Conservation (phyloP, 2,797 vertebrate genomes). For the Acanthurus leucopareius region DNA sequence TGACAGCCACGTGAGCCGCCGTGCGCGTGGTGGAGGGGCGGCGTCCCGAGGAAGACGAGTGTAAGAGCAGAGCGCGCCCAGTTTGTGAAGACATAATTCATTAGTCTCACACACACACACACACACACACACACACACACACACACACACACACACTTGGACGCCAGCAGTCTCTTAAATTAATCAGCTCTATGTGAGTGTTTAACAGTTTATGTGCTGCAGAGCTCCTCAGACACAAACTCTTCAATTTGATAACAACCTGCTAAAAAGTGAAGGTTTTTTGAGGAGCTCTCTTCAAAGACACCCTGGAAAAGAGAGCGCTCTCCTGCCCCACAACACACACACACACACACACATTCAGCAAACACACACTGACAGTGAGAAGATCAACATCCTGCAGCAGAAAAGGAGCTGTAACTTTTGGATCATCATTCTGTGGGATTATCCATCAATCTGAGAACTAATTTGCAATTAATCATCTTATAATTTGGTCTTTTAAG, state of each 20-base stretch:
- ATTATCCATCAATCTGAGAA: no score
- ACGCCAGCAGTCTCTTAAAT: constrained; percentile 13
- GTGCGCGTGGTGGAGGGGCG: constrained; percentile 20
- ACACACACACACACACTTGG: neutral
- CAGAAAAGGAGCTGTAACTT: neutral
- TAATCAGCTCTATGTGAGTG: neutral
- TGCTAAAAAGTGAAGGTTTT: no score
- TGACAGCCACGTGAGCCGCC: neutral
- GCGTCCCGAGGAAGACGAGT: constrained; percentile 1
- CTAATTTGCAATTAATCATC: no score
- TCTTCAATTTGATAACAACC: neutral
- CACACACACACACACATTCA: neutral
- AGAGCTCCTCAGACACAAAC: constrained; percentile 1
- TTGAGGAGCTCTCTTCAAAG: neutral
- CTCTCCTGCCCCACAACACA: neutral
- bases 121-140: neutral
- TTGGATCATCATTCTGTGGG: no score
- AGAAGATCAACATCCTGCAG: neutral
- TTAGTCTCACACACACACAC: neutral
- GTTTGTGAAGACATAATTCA: constrained; percentile 24
- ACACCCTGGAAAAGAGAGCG: neutral
- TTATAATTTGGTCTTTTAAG: no score
- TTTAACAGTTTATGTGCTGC: neutral
- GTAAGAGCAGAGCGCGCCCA: neutral
- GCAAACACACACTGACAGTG: neutral